Evolutionary conservation across 2,797 vertebrate genomes (phyloP).

Genomic region (Chromis chromis): DNA sequence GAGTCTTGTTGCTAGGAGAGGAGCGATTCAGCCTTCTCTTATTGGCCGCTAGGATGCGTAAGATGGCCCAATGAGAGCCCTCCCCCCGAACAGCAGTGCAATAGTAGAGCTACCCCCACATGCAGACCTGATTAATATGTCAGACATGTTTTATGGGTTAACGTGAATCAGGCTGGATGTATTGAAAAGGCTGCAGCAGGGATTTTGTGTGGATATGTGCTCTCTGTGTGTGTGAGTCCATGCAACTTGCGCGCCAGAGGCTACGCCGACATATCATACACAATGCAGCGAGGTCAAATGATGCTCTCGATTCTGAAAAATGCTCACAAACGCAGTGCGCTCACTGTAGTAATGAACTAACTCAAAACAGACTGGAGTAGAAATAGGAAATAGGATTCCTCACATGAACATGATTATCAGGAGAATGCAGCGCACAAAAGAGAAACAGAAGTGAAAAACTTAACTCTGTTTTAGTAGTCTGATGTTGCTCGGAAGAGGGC

Average conservation of each 20-base stretch:
- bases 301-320: constrained; percentile 55
- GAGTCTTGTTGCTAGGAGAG: constrained; percentile 96
- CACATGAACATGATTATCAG: constrained; percentile 65
- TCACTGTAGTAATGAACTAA: constrained; percentile 58
- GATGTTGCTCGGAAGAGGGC: constrained; percentile 26
- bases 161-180: constrained; percentile 80
- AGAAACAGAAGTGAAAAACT: constrained; percentile 58
- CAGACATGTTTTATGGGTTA: constrained; percentile 88
- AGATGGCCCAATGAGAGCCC: constrained; percentile 84
- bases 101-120: constrained; percentile 78
- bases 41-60: constrained; percentile 86
- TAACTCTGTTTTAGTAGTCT: constrained; percentile 23
- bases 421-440: constrained; percentile 52
- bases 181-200: constrained; percentile 76
- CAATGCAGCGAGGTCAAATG: constrained; percentile 58
- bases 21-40: constrained; percentile 81
- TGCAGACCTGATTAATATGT: constrained; percentile 89
- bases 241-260: constrained; percentile 43
- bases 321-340: constrained; percentile 27
- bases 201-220: constrained; percentile 43
- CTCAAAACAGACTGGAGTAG: constrained; percentile 56
- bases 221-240: constrained; percentile 31
- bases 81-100: constrained; percentile 71
- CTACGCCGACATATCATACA: constrained; percentile 45
- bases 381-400: constrained; percentile 67